Percentiles rank a stretch among this genome's conserved stretches.
Conservation (phyloP, 2,113 vertebrate species). For the Stictonetta naevosa region DNA sequence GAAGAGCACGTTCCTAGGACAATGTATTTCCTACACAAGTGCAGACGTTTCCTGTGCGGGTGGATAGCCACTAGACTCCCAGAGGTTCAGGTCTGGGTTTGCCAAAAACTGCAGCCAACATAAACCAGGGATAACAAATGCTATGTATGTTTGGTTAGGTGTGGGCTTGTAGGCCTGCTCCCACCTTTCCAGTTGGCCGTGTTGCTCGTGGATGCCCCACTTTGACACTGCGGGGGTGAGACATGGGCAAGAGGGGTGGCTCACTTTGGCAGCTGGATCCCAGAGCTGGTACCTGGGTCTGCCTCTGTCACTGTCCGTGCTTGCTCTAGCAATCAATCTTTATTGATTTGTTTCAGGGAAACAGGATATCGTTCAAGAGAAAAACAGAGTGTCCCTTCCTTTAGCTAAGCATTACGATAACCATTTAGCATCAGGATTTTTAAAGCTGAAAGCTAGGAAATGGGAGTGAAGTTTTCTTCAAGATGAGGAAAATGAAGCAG, state of each 20-base stretch:
- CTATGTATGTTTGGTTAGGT: not conserved
- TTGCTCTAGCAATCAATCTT: not conserved
- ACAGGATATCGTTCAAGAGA: not conserved
- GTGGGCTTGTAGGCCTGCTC: not conserved
- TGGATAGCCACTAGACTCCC: not conserved
- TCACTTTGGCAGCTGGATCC: not conserved
- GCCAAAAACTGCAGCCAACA: not conserved
- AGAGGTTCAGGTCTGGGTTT: not conserved
- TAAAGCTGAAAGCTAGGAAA: conserved; percentile 2
- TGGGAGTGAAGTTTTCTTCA: not conserved
- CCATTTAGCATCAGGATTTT: not conserved
- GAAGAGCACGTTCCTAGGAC: not conserved
- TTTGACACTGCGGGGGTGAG: not conserved
- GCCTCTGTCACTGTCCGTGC: not conserved
- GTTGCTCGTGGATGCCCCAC: not conserved
- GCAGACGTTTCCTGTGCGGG: not conserved
- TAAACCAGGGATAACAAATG: not conserved
- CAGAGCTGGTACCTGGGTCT: not conserved
- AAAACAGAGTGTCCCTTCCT: not conserved
- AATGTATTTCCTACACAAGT: not conserved
- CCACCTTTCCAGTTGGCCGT: not conserved
- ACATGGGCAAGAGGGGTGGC: accelerated
- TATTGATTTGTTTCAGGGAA: not conserved
- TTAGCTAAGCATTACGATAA: not conserved
- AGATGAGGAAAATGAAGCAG: not conserved